Evolutionary conservation across 2,797 vertebrate species (phyloP).

Genomic region (Semaprochilodus insignis): DNA sequence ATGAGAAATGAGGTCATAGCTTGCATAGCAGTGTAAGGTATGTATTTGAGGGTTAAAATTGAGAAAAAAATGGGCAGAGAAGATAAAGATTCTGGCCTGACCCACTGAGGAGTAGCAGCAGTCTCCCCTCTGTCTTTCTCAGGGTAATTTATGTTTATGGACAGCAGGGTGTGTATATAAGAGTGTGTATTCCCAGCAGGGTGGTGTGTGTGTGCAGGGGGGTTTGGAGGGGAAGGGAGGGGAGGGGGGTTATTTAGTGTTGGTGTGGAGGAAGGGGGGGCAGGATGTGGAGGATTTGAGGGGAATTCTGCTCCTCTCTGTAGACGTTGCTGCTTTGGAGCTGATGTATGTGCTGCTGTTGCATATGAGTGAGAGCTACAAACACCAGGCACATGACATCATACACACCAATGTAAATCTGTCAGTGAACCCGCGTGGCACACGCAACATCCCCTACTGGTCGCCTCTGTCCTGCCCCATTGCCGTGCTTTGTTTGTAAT

Average conservation of each 20-base stretch:
- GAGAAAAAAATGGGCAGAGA: constrained; percentile 4
- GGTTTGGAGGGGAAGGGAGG: neutral
- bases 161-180: constrained; percentile 49
- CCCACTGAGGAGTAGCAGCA: constrained; percentile 4
- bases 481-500: no score
- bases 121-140: constrained; percentile 28
- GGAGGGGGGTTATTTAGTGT: constrained; percentile 12
- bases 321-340: constrained; percentile 25
- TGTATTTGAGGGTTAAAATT: neutral
- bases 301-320: constrained; percentile 26
- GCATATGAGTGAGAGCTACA: constrained; percentile 39
- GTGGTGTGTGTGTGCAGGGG: constrained; percentile 5
- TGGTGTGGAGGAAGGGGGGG: constrained; percentile 9
- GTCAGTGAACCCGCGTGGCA: constrained; percentile 33
- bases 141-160: constrained; percentile 57
- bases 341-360: constrained; percentile 34
- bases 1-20: neutral
- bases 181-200: constrained; percentile 40
- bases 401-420: constrained; percentile 22
- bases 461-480: neutral
- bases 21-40: neutral
- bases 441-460: constrained; percentile 56
- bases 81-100: neutral
- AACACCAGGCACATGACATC: constrained; percentile 51
- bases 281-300: constrained; percentile 54